These are phyloP conservation scores for Chymomyza costata DNA, from an alignment of 1,140 invertebrate genomes.

Conservation along the genomic window DNA sequence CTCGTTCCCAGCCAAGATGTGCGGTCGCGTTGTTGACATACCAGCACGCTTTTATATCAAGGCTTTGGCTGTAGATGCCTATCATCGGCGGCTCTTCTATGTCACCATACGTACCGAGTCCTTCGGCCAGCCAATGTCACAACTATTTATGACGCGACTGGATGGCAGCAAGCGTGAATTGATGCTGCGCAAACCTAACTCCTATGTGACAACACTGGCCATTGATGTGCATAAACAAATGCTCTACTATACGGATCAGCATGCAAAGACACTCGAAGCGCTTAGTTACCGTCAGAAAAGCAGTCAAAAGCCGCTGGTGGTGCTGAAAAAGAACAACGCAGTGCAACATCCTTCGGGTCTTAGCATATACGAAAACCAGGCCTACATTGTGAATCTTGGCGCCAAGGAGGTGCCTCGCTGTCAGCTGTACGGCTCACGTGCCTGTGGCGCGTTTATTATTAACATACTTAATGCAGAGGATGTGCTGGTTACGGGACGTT, in stretches of 20 bases:
- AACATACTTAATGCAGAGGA: slow-evolving; percentile 75
- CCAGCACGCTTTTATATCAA: slow-evolving; percentile 74
- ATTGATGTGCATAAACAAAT: slow-evolving; percentile 80
- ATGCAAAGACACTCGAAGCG: slow-evolving; percentile 78
- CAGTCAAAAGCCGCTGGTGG: slow-evolving; percentile 75
- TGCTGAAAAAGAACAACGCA: slow-evolving; percentile 76
- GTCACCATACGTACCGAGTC: slow-evolving; percentile 70
- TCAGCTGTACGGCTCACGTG: slow-evolving; percentile 75
- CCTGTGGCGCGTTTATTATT: slow-evolving; percentile 75
- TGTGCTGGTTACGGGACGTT: slow-evolving; percentile 78
- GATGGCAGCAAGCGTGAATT: slow-evolving; percentile 79
- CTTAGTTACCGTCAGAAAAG: slow-evolving; percentile 77
- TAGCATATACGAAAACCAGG: slow-evolving; percentile 79
- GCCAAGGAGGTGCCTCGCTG: slow-evolving; percentile 77
- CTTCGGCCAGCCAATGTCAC: slow-evolving; percentile 74
- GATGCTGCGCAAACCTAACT: slow-evolving; percentile 61
- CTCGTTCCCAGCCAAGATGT: slow-evolving; percentile 77
- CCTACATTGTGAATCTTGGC: slow-evolving; percentile 77
- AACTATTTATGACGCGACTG: slow-evolving; percentile 80
- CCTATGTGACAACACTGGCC: slow-evolving; percentile 81
- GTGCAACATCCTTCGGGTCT: slow-evolving; percentile 76
- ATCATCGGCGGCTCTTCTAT: slow-evolving; percentile 79
- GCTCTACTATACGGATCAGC: slow-evolving; percentile 84
- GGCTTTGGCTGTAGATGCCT: slow-evolving; percentile 77
- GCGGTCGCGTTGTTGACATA: slow-evolving; percentile 79